Conservation (phyloP, 2,797 vertebrate species). For the Distichodus sexfasciatus region DNA sequence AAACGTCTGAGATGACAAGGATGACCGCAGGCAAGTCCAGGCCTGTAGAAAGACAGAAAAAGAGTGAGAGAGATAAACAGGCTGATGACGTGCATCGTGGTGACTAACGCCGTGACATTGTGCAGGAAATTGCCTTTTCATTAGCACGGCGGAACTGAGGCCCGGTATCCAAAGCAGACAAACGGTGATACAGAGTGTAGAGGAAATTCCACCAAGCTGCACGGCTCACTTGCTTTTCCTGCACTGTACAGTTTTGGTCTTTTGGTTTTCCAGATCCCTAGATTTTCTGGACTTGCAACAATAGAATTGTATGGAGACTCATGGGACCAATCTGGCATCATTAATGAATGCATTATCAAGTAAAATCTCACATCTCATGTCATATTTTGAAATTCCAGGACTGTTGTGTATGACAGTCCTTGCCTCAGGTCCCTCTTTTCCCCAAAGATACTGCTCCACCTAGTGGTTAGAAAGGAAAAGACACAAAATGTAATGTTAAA, state of each 20-base stretch:
- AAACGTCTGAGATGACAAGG: too few species aligned
- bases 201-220: not conserved
- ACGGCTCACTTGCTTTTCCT: too few species aligned
- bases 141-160: slow-evolving; percentile 13
- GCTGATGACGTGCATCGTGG: slow-evolving; percentile 15
- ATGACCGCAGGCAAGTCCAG: too few species aligned
- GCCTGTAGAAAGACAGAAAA: not conserved
- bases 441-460: slow-evolving; percentile 49
- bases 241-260: too few species aligned
- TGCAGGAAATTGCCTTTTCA: slow-evolving; percentile 9
- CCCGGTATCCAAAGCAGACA: not conserved
- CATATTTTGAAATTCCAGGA: not conserved
- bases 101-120: slow-evolving; percentile 43
- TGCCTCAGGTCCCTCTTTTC: not conserved
- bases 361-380: not conserved
- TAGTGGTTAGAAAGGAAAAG: slow-evolving; percentile 42
- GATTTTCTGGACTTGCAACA: too few species aligned
- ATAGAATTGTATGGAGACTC: too few species aligned
- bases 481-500: not conserved
- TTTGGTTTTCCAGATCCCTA: too few species aligned
- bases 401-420: not conserved
- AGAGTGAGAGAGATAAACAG: slow-evolving; percentile 17
- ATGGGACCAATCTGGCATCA: not conserved
- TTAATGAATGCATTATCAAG: not conserved
- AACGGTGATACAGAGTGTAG: not conserved